These are phyloP conservation scores for Drosophila mojavensis DNA, from an alignment of 1,140 invertebrate species.

Conservation along the genomic window DNA sequence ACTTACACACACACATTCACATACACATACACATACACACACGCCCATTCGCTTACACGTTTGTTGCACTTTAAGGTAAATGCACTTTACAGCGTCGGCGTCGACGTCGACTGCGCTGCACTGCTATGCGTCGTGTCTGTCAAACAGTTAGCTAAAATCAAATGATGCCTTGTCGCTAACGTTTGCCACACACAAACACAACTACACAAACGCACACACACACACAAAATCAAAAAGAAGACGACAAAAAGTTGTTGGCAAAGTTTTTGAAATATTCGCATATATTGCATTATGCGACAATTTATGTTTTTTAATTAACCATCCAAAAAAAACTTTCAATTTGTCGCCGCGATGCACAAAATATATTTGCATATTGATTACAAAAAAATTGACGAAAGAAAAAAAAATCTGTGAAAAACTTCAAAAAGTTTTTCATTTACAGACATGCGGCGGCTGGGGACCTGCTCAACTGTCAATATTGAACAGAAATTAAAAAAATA, in stretches of 20 bases:
- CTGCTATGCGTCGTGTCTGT: conserved; percentile 14
- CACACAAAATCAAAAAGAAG: neutral
- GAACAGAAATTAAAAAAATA: conserved; percentile 36
- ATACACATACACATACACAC: conserved; percentile 15
- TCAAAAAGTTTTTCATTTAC: conserved; percentile 6
- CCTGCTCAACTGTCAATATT: conserved; percentile 62
- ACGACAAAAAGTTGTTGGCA: conserved; percentile 27
- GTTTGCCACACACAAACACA: neutral
- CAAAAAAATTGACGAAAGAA: conserved; percentile 20
- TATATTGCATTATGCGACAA: conserved; percentile 59
- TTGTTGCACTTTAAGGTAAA: conserved; percentile 72
- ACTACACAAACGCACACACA: no score
- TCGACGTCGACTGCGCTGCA: conserved; percentile 18
- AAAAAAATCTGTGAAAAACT: neutral
- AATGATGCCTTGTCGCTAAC: conserved; percentile 3
- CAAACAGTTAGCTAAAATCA: conserved; percentile 45
- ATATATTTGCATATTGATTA: conserved; percentile 70
- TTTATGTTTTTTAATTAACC: conserved; percentile 75
- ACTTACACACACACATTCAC: conserved; percentile 11
- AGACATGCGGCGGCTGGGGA: neutral
- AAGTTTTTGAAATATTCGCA: conserved; percentile 52
- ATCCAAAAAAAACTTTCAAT: conserved; percentile 57
- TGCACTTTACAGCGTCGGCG: conserved; percentile 56
- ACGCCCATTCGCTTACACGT: conserved; percentile 38
- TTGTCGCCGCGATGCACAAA: conserved; percentile 31